These are phyloP conservation scores for Brachyrhaphis roseni DNA, from an alignment of 2,797 vertebrate genomes.

Conservation along the genomic window DNA sequence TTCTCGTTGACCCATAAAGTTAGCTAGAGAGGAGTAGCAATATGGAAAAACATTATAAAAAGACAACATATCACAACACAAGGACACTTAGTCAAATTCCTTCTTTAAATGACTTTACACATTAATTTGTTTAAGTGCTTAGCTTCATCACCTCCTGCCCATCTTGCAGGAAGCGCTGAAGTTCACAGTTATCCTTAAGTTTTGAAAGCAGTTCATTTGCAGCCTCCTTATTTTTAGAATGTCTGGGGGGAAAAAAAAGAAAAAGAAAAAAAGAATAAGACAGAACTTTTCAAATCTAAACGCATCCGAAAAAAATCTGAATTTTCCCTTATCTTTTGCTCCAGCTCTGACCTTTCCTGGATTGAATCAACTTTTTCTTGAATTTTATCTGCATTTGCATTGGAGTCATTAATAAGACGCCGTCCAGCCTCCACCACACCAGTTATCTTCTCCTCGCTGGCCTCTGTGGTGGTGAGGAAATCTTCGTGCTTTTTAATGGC, in stretches of 20 bases:
- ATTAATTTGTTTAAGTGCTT: background rate
- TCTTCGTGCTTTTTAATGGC: slow-evolving; percentile 94
- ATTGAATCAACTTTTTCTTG: slow-evolving; percentile 93
- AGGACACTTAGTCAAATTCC: background rate
- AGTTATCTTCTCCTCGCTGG: slow-evolving; percentile 90
- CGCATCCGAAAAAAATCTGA: background rate
- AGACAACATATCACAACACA: background rate
- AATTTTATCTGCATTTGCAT: slow-evolving; percentile 90
- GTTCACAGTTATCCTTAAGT: slow-evolving; percentile 92
- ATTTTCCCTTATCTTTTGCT: background rate
- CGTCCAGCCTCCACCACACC: slow-evolving; percentile 87
- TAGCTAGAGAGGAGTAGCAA: slow-evolving; percentile 76
- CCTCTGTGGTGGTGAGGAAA: slow-evolving; percentile 93
- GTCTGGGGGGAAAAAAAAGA: no score
- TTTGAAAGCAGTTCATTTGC: slow-evolving; percentile 87
- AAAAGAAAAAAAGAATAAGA: slow-evolving; percentile 21
- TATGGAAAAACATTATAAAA: background rate
- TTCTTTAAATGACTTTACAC: background rate
- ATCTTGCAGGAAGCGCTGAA: slow-evolving; percentile 94
- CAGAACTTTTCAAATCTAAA: slow-evolving; percentile 20
- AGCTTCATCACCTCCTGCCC: slow-evolving; percentile 88
- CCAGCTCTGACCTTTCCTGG: slow-evolving; percentile 85
- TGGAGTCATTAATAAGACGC: slow-evolving; percentile 86
- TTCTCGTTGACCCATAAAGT: slow-evolving; percentile 95
- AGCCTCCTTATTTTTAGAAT: slow-evolving; percentile 86